phyloP scores from a whole-genome alignment of 2,113 vertebrate species.

The Dipodomys stephensi region DNA sequence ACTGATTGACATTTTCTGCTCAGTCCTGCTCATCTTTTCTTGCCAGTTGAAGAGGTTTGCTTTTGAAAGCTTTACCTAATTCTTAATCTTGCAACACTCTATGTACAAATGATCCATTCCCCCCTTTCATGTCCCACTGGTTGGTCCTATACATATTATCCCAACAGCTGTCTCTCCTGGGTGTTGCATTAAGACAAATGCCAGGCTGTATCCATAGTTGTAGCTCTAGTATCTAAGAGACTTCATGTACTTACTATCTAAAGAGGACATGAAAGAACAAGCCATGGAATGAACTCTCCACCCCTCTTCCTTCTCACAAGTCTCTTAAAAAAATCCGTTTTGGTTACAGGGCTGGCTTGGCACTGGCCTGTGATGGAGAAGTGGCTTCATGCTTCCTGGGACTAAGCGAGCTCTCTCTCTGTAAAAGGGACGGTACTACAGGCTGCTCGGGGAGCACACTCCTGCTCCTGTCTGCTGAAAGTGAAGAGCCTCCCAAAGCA shows the following conservation, averaged over 20 bases:
- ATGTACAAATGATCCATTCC: not conserved
- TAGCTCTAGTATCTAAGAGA: not conserved
- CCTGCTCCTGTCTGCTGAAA: not conserved
- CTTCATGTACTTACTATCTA: not conserved
- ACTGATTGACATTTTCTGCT: too few species aligned
- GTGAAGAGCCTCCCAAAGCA: not conserved
- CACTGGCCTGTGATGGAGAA: not conserved
- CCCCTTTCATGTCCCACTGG: not conserved
- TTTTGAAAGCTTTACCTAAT: not conserved
- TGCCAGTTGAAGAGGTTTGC: not conserved
- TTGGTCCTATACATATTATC: not conserved
- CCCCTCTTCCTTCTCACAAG: not conserved
- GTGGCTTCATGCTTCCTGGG: not conserved
- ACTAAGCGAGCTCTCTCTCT: not conserved
- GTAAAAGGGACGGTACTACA: not conserved
- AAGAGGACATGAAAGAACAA: not conserved
- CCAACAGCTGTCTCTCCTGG: not conserved
- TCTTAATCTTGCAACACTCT: not conserved
- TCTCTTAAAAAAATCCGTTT: not conserved
- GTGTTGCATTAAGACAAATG: not conserved
- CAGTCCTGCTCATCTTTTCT: not conserved
- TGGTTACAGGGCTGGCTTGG: not conserved
- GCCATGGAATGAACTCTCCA: not conserved
- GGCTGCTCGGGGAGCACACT: not conserved
- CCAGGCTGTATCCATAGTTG: not conserved